phyloP scores from a whole-genome alignment of 2,888 invertebrate genomes.

The Nomada ruficornis region DNA sequence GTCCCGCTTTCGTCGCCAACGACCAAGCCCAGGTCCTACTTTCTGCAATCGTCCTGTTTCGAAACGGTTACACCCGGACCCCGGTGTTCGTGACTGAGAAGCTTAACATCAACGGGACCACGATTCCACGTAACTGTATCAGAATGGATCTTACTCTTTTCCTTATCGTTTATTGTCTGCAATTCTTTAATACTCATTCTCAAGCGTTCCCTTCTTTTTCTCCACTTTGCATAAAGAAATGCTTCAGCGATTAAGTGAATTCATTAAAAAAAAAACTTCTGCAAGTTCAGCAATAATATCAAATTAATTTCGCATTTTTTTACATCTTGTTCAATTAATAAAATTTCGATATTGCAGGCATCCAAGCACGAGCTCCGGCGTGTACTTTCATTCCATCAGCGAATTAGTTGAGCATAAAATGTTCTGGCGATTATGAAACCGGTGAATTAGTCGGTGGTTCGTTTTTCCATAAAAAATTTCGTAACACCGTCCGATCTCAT shows the following conservation, averaged over 20 bases:
- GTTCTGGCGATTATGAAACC: neutral
- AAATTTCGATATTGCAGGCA: neutral
- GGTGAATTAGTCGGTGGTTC: neutral
- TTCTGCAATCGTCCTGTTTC: conserved; percentile 25
- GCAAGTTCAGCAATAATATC: too few relatives aligned
- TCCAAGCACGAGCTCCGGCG: neutral
- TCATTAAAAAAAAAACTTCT: too few relatives aligned
- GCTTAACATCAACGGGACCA: conserved; percentile 4
- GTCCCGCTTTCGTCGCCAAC: conserved; percentile 12
- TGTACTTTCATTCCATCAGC: neutral
- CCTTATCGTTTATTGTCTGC: neutral
- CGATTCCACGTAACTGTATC: neutral
- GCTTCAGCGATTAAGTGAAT: too few relatives aligned
- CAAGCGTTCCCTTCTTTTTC: too few relatives aligned
- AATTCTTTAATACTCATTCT: too few relatives aligned
- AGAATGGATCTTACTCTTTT: neutral
- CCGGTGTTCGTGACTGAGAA: conserved; percentile 36
- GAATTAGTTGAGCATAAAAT: neutral
- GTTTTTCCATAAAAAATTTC: conserved; percentile 7
- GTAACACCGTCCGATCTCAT: conserved; percentile 23
- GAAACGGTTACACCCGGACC: conserved; percentile 26
- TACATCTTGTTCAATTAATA: neutral
- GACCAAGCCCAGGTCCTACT: conserved; percentile 48
- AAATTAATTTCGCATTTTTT: too few relatives aligned
- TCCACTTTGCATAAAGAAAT: too few relatives aligned